Conservation (phyloP, 1,140 invertebrate genomes). For the Papilio xuthus region DNA sequence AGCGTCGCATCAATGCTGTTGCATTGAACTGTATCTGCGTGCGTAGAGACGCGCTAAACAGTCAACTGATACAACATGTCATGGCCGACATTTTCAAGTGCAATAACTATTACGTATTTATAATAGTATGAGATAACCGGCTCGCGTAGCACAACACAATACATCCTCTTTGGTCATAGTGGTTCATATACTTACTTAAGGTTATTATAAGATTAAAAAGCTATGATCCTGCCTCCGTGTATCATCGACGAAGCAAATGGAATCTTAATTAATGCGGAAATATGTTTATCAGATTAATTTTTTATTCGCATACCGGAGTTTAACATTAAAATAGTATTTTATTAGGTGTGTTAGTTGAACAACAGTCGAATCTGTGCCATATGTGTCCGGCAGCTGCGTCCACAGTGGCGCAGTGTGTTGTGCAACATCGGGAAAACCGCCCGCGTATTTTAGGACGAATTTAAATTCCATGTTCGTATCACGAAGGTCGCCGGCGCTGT, state of each 20-base stretch:
- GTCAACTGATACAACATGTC: background rate
- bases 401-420: slow-evolving; percentile 23
- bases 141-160: no score
- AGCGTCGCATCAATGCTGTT: background rate
- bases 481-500: background rate
- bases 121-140: background rate
- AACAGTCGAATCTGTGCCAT: background rate
- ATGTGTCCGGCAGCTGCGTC: slow-evolving; percentile 13
- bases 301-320: background rate
- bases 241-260: background rate
- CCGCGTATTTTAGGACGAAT: slow-evolving; percentile 15
- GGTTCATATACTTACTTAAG: no score
- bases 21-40: background rate
- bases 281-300: background rate
- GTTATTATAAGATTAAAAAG: no score
- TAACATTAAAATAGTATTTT: background rate
- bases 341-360: background rate
- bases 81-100: background rate
- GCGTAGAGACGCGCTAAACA: background rate
- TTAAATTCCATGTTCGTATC: slow-evolving; percentile 22
- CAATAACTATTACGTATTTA: background rate
- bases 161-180: no score
- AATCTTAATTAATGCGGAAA: background rate
- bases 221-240: background rate
- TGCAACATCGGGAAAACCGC: slow-evolving; percentile 22